These are phyloP conservation scores for Myzus persicae DNA, from an alignment of 1,140 invertebrate species.

Conservation along the genomic window DNA sequence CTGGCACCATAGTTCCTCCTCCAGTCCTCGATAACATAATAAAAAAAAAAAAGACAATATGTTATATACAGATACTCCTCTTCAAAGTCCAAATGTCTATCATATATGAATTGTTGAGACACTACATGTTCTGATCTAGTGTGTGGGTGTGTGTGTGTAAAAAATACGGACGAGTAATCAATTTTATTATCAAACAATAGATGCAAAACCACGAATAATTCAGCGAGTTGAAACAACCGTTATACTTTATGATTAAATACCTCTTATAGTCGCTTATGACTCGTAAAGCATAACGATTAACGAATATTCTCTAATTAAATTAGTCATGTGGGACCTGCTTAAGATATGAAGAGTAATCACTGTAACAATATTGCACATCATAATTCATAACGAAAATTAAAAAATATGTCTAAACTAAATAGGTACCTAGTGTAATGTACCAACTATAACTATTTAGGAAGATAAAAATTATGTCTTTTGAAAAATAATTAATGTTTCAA, in stretches of 20 bases:
- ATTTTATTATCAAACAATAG: neutral
- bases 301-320: neutral
- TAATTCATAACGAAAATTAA: too few species aligned
- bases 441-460: too few species aligned
- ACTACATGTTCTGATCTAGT: too few species aligned
- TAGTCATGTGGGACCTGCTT: neutral
- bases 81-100: too few species aligned
- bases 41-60: too few species aligned
- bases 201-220: neutral
- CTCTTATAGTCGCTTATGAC: neutral
- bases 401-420: too few species aligned
- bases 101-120: too few species aligned
- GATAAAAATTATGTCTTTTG: too few species aligned
- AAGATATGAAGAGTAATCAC: neutral
- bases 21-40: too few species aligned
- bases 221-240: neutral
- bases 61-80: too few species aligned
- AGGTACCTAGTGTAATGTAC: too few species aligned
- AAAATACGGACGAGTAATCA: neutral
- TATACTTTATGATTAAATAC: neutral
- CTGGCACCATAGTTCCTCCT: too few species aligned
- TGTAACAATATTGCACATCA: neutral
- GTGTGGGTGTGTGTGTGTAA: neutral
- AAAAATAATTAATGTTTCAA: neutral
- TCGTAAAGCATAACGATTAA: neutral